Evolutionary conservation across 2,888 invertebrate genomes (phyloP), one percentile per base, ranked within the genome.

Genomic region (Eupeodes luniger): DNA sequence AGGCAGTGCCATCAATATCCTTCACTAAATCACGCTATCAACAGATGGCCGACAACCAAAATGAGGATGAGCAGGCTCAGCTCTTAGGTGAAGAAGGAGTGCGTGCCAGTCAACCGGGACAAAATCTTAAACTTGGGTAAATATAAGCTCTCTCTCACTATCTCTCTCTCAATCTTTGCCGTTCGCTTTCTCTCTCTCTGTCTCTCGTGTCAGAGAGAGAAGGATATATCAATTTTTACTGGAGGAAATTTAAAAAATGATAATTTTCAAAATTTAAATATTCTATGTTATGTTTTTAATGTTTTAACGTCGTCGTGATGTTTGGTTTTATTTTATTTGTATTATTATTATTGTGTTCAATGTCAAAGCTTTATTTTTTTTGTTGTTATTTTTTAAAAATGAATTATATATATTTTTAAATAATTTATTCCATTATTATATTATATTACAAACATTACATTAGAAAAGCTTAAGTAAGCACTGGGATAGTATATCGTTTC

Each of bases 101-200:
- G 94, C 97, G 98, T 93, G 97, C 98, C 94, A 93, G 91, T 90
- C 94, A 93, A 91, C 93, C 93, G 90, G 98, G 98, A 95, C 98
- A 98, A 95, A 98, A 98, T 95, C 96, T 98, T 94, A 98, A 98
- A 95, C 96, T 99, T 95, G 99, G 99, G 99, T 99, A 98, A 97
- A 96, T 95, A 94, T 93, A 89, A 89, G 87, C 51, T 62, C 74
- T 66, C 81, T 76, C 90, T 66, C 81, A 72, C 90, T 91, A 86
- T 90, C 90, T 90, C 89, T 91, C 91, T 89, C 89, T 90, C 27
- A 27, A 90, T 40, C 40, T 40, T 40, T 40, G 40, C 40, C 40
- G 40, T 40, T 40, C 40, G 40, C 89, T 90, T 81, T 53, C 62
- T 75, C 81, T 72, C 70, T 53, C 14, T 55, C 47, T 57, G 57